These are phyloP conservation scores for Dynastes hyllus DNA, from an alignment of 2,888 invertebrate genomes.

Conservation along the genomic window DNA sequence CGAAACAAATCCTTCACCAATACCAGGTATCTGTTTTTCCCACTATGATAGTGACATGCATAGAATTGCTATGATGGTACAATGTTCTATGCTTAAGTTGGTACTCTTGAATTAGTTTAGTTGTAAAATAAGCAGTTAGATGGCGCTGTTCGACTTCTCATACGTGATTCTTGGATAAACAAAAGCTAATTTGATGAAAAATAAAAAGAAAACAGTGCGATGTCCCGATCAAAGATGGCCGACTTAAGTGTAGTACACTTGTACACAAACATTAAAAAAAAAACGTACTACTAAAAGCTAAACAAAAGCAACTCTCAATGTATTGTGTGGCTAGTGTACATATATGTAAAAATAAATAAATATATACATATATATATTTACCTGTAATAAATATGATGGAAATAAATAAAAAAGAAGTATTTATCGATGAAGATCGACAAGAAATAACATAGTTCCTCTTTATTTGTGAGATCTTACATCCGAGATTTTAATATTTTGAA, in stretches of 20 bases:
- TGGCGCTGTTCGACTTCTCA: no score
- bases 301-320: conserved; percentile 18
- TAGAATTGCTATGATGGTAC: neutral
- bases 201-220: no score
- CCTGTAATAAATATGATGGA: conserved; percentile 11
- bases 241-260: no score
- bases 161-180: no score
- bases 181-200: no score
- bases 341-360: conserved; percentile 16
- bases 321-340: conserved; percentile 45
- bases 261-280: neutral
- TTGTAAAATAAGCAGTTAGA: no score
- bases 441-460: conserved; percentile 9
- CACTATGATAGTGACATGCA: no score
- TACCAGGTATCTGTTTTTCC: no score
- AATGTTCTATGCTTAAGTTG: no score
- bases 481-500: neutral
- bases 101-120: no score
- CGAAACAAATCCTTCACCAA: no score
- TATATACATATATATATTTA: neutral
- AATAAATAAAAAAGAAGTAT: conserved; percentile 28
- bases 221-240: no score
- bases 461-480: neutral
- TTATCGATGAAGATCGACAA: conserved; percentile 8
- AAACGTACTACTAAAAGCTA: neutral